A percentile compares a stretch with the other conserved stretches of the same genome.
Conservation (phyloP, 2,888 invertebrate species). For the Gibbula magus region DNA sequence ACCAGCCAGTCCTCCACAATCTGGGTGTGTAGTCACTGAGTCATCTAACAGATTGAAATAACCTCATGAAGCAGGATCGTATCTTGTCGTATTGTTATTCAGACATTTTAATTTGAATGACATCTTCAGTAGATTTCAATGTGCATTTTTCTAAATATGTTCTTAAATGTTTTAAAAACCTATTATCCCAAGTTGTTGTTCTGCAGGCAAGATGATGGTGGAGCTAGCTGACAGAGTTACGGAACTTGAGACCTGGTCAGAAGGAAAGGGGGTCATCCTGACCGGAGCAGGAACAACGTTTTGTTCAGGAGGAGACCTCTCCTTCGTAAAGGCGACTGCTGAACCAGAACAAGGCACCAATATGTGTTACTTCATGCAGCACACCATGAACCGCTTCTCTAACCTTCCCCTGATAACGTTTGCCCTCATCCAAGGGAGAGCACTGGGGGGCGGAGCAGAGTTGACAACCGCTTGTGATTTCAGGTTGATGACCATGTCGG, state of each 20-base stretch:
- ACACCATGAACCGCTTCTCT: constrained; percentile 73
- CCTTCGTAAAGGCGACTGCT: constrained; percentile 71
- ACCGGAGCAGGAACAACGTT: constrained; percentile 76
- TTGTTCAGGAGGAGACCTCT: constrained; percentile 78
- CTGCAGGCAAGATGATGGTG: constrained; percentile 78
- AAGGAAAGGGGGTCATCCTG: constrained; percentile 76
- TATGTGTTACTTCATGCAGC: constrained; percentile 77
- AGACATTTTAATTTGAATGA: no score
- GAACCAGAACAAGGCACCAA: constrained; percentile 70
- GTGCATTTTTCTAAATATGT: no score
- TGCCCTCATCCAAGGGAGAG: constrained; percentile 76
- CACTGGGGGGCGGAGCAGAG: constrained; percentile 79
- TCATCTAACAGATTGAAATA: no score
- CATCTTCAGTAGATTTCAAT: no score
- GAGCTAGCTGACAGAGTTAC: constrained; percentile 75
- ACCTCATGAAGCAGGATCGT: no score
- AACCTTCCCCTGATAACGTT: constrained; percentile 77
- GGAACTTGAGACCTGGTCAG: constrained; percentile 76
- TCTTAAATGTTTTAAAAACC: background rate
- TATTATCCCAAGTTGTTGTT: background rate
- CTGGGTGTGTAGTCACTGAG: no score
- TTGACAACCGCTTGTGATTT: constrained; percentile 77
- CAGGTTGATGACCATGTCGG: constrained; percentile 73
- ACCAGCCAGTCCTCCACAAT: no score
- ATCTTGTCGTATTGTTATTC: no score